Evolutionary conservation across 2,888 invertebrate species (phyloP).

Genomic region (Rhimphoctona megacephalus): DNA sequence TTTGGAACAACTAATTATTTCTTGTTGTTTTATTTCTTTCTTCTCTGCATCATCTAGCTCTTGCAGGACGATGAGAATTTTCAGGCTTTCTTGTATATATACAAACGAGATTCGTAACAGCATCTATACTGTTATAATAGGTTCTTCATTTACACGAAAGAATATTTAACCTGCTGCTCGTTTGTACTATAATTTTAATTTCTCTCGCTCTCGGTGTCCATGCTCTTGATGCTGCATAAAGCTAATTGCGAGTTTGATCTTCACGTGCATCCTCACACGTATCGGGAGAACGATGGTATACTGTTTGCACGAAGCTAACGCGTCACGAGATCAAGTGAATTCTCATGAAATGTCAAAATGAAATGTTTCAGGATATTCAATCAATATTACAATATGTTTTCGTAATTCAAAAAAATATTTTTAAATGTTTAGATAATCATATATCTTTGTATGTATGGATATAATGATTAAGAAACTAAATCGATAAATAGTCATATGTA

Average conservation of each 20-base stretch:
- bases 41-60: background rate
- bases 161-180: constrained; percentile 23
- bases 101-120: constrained; percentile 19
- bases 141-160: constrained; percentile 54
- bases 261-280: constrained; percentile 45
- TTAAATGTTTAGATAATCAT: background rate
- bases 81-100: background rate
- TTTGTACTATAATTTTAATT: constrained; percentile 57
- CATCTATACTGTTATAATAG: constrained; percentile 13
- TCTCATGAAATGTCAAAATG: constrained; percentile 64
- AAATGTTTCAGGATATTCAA: constrained; percentile 39
- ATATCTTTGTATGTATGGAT: background rate
- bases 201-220: constrained; percentile 29
- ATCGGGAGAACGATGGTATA: background rate
- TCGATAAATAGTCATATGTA: background rate
- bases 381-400: background rate
- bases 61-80: constrained; percentile 42
- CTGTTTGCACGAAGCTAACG: constrained; percentile 36
- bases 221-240: constrained; percentile 1
- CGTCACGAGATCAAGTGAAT: constrained; percentile 57
- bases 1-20: constrained; percentile 22
- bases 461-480: background rate
- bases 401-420: background rate
- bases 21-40: background rate
- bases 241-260: constrained; percentile 64